Base-by-base conservation (phyloP, 2,113 vertebrate species). In the Psettodes erumei region DNA sequence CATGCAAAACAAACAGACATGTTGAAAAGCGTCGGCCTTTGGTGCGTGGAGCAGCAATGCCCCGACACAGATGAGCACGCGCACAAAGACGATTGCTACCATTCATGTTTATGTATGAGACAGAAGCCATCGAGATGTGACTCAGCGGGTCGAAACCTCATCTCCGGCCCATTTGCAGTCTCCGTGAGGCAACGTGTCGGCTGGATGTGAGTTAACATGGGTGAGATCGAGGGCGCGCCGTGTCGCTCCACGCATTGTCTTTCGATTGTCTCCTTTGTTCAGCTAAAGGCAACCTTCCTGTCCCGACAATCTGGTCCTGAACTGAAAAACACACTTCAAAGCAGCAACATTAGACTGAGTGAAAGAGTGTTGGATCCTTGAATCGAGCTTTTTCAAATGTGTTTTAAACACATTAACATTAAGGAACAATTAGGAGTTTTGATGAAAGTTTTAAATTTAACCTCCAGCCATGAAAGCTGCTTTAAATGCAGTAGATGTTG, bases 101-200 rank as follows among this genome's bases (percentile, higher is more conserved):
- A 16, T 30, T 71, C 75, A 87, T 88, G 82, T 85, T 88, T 88
- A 89, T 85, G 85, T 72, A 88, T 84, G 45, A 78, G 77, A 76
- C 68, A 56, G 43, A 70, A 48, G 35, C 60, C 51, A 56, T n/a
- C 48, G 19, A 54, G 80, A 82, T 71, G 67, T 54, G 73, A 81
- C 58, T 83, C 83, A 64, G 71, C 83, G 84, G 83, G 79, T 83
- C 54, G 51, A 84, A 87, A 71, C 84, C 70, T 85, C 79, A 74
- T 84, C 78, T 74, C 67, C 33, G 62, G 55, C 78, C 79, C 67
- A 71, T 87, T 89, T 84, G 45, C 75, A 79, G 43, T 70, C 66
- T 43, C 35, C 59, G 64, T 58, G 71, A 84, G 65, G 23, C 23
- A 30, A 77, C 51, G 42, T 63, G 71, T 81, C 84, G 76, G 61